phyloP scores from a whole-genome alignment of 1,140 invertebrate species.

The Camponotus floridanus region DNA sequence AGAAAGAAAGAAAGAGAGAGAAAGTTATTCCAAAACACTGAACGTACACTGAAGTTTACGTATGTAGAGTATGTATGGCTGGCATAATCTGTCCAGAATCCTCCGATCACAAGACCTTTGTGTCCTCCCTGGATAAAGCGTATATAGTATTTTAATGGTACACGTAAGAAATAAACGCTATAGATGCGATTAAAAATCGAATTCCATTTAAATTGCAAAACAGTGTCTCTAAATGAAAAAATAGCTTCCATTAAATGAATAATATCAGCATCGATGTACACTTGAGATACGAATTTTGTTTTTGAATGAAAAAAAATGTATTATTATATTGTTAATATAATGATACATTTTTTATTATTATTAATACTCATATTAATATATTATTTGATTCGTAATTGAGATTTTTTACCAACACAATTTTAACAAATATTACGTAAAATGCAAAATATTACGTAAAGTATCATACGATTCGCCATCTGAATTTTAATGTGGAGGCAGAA shows the following conservation, averaged over 20 bases:
- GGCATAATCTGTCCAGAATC: slow-evolving; percentile 8
- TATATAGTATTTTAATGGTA: neutral
- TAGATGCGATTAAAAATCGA: slow-evolving; percentile 10
- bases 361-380: neutral
- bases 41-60: neutral
- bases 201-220: neutral
- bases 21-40: neutral
- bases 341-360: too few species aligned
- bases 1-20: too few species aligned
- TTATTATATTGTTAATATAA: too few species aligned
- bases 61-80: neutral
- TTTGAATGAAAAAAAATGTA: neutral
- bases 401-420: too few species aligned
- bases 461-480: too few species aligned
- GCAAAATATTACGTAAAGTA: too few species aligned
- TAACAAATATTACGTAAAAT: too few species aligned
- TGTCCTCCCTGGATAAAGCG: neutral
- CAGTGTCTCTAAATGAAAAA: neutral
- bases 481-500: too few species aligned
- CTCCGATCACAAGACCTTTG: neutral
- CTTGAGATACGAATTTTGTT: neutral
- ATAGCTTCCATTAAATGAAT: neutral
- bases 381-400: too few species aligned
- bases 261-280: neutral
- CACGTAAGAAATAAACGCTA: neutral